Evolutionary conservation across 2,113 vertebrate species (phyloP).

Genomic region (Pluvianellus socialis): DNA sequence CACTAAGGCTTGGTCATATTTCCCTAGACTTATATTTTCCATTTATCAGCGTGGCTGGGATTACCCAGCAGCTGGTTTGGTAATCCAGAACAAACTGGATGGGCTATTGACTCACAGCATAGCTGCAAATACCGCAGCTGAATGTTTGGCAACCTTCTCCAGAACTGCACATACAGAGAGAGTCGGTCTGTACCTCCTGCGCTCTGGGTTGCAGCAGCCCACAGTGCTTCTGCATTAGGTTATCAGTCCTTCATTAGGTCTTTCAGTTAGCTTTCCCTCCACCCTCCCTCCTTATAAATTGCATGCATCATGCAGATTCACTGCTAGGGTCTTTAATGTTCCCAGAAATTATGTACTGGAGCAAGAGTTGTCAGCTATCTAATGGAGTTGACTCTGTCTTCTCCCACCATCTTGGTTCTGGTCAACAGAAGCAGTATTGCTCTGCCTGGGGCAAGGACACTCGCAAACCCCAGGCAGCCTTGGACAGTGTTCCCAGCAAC

Average conservation of each 20-base stretch:
- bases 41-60: neutral
- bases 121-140: neutral
- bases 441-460: neutral
- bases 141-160: neutral
- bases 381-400: neutral
- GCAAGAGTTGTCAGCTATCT: neutral
- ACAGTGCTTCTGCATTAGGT: neutral
- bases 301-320: neutral
- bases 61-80: neutral
- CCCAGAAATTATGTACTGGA: neutral
- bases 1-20: neutral
- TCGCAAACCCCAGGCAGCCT: neutral
- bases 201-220: neutral
- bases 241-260: neutral
- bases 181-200: neutral
- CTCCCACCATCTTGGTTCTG: neutral
- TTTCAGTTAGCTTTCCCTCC: neutral
- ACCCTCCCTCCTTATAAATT: neutral
- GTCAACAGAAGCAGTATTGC: neutral
- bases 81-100: neutral
- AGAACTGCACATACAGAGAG: neutral
- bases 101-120: neutral
- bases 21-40: neutral
- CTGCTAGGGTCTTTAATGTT: neutral
- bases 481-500: neutral